A percentile compares a stretch with the other conserved stretches of the same genome.
phyloP scores from a whole-genome alignment of 2,888 invertebrate species.

The Caenorhabditis japonica region DNA sequence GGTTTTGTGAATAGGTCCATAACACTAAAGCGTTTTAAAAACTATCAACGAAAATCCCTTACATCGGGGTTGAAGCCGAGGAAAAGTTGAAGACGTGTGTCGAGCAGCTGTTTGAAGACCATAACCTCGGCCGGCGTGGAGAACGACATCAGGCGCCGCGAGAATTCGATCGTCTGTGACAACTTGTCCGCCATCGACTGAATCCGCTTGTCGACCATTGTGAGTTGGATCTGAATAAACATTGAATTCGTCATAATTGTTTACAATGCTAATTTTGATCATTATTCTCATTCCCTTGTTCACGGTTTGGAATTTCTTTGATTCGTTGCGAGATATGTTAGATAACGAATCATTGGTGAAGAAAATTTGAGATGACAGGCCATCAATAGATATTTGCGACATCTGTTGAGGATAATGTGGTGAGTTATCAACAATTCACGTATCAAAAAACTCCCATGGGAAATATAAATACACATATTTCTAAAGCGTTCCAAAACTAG shows the following conservation, averaged over 20 bases:
- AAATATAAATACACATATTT: too few species aligned
- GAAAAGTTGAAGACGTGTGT: constrained; percentile 86
- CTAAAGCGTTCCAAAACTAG: too few species aligned
- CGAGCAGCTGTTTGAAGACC: constrained; percentile 92
- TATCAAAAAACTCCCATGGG: too few species aligned
- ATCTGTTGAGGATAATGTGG: background rate
- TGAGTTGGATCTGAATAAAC: constrained; percentile 84
- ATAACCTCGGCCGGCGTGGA: constrained; percentile 85
- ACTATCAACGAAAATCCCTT: too few species aligned
- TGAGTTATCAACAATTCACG: background rate
- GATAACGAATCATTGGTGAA: background rate
- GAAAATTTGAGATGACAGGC: constrained; percentile 1
- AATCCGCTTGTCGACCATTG: constrained; percentile 90
- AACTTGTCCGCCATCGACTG: constrained; percentile 90
- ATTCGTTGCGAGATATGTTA: background rate
- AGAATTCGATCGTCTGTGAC: constrained; percentile 85
- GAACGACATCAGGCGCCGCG: constrained; percentile 90
- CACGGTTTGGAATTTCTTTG: constrained; percentile 5
- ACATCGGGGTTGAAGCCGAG: constrained; percentile 85
- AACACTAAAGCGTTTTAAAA: too few species aligned
- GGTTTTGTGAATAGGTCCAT: too few species aligned
- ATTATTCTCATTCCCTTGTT: background rate
- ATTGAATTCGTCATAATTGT: too few species aligned
- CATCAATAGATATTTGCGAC: constrained; percentile 4
- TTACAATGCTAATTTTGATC: background rate